phyloP scores from a whole-genome alignment of 2,797 vertebrate genomes.

The Varecia variegata region DNA sequence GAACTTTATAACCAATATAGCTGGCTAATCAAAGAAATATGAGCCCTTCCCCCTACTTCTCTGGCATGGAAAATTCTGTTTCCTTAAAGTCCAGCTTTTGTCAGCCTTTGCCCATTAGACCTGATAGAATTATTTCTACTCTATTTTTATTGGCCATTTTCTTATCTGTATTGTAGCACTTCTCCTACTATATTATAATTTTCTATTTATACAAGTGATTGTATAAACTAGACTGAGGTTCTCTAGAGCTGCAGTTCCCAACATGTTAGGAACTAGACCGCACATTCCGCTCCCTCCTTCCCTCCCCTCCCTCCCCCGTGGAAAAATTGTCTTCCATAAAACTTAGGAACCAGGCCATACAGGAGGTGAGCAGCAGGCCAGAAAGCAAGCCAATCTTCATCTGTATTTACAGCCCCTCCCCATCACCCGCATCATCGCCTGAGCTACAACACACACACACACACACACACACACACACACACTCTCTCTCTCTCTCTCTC shows the following conservation, averaged over 20 bases:
- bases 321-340: too few relatives aligned
- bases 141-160: neutral
- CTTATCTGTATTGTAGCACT: slow-evolving; percentile 13
- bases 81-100: neutral
- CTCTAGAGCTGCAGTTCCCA: neutral
- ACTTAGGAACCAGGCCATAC: too few relatives aligned
- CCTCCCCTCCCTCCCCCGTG: too few relatives aligned
- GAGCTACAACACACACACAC: too few relatives aligned
- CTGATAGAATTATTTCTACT: neutral
- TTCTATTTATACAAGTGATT: slow-evolving; percentile 24
- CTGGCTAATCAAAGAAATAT: slow-evolving; percentile 19
- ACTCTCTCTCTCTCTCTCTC: too few relatives aligned
- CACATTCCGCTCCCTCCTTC: too few relatives aligned
- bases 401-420: too few relatives aligned
- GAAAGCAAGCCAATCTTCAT: too few relatives aligned
- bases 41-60: neutral
- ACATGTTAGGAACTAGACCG: too few relatives aligned
- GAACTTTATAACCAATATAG: neutral
- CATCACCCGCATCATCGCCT: too few relatives aligned
- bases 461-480: too few relatives aligned
- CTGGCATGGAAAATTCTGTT: neutral
- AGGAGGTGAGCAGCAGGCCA: too few relatives aligned
- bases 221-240: neutral
- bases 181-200: neutral
- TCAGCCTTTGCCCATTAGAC: neutral